Base-by-base conservation (phyloP, 1,140 invertebrate species). In the Diplogasteroides magnus region DNA sequence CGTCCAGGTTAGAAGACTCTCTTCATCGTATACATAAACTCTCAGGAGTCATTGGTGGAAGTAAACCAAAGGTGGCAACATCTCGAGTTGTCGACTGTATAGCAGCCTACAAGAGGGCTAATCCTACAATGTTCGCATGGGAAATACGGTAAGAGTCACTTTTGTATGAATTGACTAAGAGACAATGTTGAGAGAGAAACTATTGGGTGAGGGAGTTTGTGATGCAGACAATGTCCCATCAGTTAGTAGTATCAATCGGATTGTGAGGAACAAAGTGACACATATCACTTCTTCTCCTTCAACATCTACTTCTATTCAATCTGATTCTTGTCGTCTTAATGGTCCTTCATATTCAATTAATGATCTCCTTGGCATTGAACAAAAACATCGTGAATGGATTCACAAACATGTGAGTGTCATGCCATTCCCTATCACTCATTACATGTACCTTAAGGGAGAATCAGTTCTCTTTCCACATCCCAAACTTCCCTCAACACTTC, bases 71-170 rank as follows among this genome's bases (percentile, higher is more conserved):
- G 86, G 96, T 98, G 31, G 96, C 96, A 1, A 99, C 96, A 0
- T 94, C 94, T 0, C 91, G 93, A 60, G 96, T 98, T 14, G 96
- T 98, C 29, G 93, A 98, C 82, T 94, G 94, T 57, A 99, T 99
- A 74, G 92, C 94, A 1, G 91, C 92, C 75, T 98, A 98, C 87
- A 99, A 99, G 84, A 87, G 93, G 71, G 93, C 97, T 84, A 98
- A 98, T 85, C 96, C 96, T 0, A 98, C 95, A 23, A 98, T 98
- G 94, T 98, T 98, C 84, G 96, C 96, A 1, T 98, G 96, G 96
- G 96, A 99, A 85, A 99, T 98, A 79, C 87, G 96, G 48, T 95
- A n/a, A 48, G 14, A 61, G 6, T 29, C 13, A 29, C 25, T 13
- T 26, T 14, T 61, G 25, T 29, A 0, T 13, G 6, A 11, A 13